Base-by-base conservation (phyloP, 2,797 vertebrate species). In the Taenioides sp. region DNA sequence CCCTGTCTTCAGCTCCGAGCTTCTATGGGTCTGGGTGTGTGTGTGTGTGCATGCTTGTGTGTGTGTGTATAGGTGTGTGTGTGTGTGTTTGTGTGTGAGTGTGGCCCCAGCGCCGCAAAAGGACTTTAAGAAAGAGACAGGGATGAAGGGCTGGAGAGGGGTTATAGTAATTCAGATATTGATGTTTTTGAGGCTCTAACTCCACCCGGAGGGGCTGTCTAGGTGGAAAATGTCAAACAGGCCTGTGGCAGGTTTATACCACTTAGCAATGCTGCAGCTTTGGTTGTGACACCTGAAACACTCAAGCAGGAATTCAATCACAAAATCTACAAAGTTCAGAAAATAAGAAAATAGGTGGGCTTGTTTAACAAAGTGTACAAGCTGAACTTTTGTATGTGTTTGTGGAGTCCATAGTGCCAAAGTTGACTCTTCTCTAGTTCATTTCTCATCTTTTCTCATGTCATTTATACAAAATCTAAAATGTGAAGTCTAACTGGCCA, bases 141-240 rank as follows among this genome's bases (percentile, higher is more conserved):
- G 71, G 69, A 72, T 67, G 75, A 70, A 69, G 40, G 68, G 72
- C 69, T 74, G 65, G 57, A 69, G 72, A 78, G 74, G 55, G 67
- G 72, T 78, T 65, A 61, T 76, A 87, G 84, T 85, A 80, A 86
- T 87, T 87, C 84, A 78, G 82, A 83, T 88, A 91, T 91, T 81
- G 88, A 90, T 80, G 86, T 84, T 70, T 80, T 70, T 80, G 73
- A 63, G 73, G 78, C 78, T 84, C 80, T 86, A 82, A 87, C 83
- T 88, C 86, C 72, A 80, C 87, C 86, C 86, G 34, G 52, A 77
- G 84, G 88, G 78, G 77, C 80, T 80, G 84, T 87, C 84, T 71
- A 80, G 80, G 83, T 86, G 76, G 72, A 77, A 81, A 81, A 86
- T 88, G 86, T 87, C 80, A 86, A 86, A 83, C 34, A 34, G 74